Evolutionary conservation across 2,797 vertebrate species (phyloP), one percentile per base, ranked within the genome.

Genomic region (Tolypeutes matacus): DNA sequence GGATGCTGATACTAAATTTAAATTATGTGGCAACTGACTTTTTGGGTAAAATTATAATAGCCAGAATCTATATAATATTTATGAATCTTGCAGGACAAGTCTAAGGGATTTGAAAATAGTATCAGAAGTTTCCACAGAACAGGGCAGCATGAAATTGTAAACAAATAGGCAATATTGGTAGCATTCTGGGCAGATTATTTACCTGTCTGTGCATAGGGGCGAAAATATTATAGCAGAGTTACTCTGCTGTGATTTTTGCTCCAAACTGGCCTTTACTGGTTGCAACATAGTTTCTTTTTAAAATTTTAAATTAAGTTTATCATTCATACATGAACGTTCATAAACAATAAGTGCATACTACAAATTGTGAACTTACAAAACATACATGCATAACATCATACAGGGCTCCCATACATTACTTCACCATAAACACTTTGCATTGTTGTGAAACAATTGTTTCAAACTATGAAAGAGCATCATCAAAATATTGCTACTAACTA

Each of bases 41-140:
- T 86, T 31, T 51, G 14, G 36, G 80, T 76, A 81, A 67, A 76
- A 85, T 81, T 95, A 67, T 18, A 78, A 73, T 36, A 69, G 42
- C 11, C 58, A 83, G 53, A 87, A 73, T 91, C 3, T 53, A 69
- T 42, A 23, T 12, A 86, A 58, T 17, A 90, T 20, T 67, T 34
- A 78, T 36, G 64, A 89, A 46, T 51, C 23, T 76, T 49, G 64
- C 1, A 36, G 39, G 5, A 73, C 77, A 82, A 36, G 1, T 72
- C 27, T 42, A 70, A 8, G 39, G 25, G 12, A 70, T 72, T 86
- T 25, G 20, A 72, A 76, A 96, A 67, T 21, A 81, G 21, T 70
- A 62, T 60, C 39, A 88, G 76, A 46, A 49, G 1, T 3, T 49
- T 73, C 34, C 56, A 78, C 29, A 56, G 25, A 78, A 82, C 12